Conservation (phyloP, 2,113 vertebrate genomes). For the Entosphenus tridentatus region DNA sequence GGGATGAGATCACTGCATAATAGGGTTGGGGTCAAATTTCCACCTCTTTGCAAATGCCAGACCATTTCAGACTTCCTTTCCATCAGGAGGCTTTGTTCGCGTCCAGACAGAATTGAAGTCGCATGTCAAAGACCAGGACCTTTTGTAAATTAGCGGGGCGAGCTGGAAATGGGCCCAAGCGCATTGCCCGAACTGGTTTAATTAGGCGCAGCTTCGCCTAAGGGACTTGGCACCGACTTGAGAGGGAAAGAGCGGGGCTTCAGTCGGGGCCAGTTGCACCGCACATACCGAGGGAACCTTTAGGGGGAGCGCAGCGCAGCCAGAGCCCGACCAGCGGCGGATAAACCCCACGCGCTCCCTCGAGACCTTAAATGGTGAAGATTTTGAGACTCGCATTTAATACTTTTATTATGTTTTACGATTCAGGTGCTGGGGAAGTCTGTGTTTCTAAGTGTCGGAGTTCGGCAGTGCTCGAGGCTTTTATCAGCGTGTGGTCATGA, state of each 20-base stretch:
- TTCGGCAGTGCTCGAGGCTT: no score
- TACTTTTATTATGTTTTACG: no score
- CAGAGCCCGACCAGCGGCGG: no score
- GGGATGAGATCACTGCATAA: constrained; percentile 4
- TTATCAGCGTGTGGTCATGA: no score
- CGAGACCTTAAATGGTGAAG: no score
- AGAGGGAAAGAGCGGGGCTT: constrained; percentile 1
- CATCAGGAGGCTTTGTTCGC: constrained; percentile 2
- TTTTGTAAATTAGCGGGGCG: constrained; percentile 5
- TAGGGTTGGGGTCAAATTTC: constrained; percentile 1
- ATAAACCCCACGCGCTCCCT: no score
- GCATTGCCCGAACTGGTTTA: neutral
- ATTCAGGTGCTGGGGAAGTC: no score
- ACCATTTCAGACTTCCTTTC: constrained; percentile 5
- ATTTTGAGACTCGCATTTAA: no score
- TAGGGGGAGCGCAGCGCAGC: neutral
- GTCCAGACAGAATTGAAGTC: constrained; percentile 4
- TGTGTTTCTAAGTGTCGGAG: no score
- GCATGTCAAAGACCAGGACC: neutral
- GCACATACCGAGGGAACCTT: neutral
- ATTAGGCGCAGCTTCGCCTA: constrained; percentile 3
- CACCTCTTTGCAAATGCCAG: constrained; percentile 2
- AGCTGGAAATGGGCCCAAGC: neutral
- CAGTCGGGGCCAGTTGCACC: neutral
- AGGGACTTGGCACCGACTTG: constrained; percentile 4